Base-by-base conservation (phyloP, 2,888 invertebrate species). In the Limnephilus marmoratus region DNA sequence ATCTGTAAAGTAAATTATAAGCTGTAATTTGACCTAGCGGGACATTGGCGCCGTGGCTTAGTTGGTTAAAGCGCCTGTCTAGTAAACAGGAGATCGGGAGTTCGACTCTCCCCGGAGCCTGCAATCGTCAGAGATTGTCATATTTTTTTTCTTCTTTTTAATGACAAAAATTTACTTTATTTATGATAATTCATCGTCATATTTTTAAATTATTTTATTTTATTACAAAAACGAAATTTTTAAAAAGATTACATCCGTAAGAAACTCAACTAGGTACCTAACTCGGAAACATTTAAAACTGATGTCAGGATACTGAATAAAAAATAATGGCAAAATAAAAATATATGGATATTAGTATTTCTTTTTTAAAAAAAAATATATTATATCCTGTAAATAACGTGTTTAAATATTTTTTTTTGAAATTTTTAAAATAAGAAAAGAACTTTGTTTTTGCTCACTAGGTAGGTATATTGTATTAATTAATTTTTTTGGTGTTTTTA, bases 71-170 rank as follows among this genome's bases (percentile, higher is more conserved):
- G 93, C 93, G 93, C 93, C 93, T 93, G 93, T 93, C 93, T 93
- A 93, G 93, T 93, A 93, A 93, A 93, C 93, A 93, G 93, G 93
- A 93, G 93, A 93, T 93, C 93, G 90, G 87, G 96, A 95, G 96
- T 96, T 96, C 96, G 96, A 96, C 96, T 96, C 96, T 95, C 96
- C 95, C 95, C 96, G 96, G 96, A 96, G 96, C 96, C 96, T 96
- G 41, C 80, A 90, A 37, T 49, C 24, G 18, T 24, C 3, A 15
- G 49, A 31, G 86, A 49, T 37, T 34, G 53, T 41, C 88, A n/a
- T 90, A 68, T 90, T 80, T 85, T 80, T 81, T 91, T 18, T 68
- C 2, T 49, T 13, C 3, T 68, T 68, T n/a, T 24, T 68, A 18
- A 53, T 24, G 3, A 53, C 53, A 53, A 53, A 53, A 53, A 53